Evolutionary conservation across 1,140 invertebrate species (phyloP), one percentile per base, ranked within the genome.

Genomic region (Papilio aristodemus): DNA sequence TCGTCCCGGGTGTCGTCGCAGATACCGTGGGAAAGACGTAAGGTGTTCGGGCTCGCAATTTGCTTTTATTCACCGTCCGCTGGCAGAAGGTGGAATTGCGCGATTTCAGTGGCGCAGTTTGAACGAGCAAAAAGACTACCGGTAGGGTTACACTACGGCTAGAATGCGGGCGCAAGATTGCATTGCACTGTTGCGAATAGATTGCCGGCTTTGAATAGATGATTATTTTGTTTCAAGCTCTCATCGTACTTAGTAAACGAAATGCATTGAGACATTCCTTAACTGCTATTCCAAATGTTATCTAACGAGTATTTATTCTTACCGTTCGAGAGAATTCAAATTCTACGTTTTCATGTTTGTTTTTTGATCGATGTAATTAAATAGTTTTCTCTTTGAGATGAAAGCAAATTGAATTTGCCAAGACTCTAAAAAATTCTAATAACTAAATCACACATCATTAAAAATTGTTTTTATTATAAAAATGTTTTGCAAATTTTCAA

Each of bases 41-140:
- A 66, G 43, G 67, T 68, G 76, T 73, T 76, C 84, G 75, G 76
- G 74, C 74, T 71, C 72, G 79, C 77, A 81, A 79, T 86, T 84
- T 80, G 77, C 77, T 70, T 82, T 80, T 80, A 82, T 80, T 76
- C 71, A 78, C 76, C 77, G 79, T 77, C 79, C 83, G 83, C 75
- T 71, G 76, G 54, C 67, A 75, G 70, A 76, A 71, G 69, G 66
- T 69, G 71, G 71, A 74, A 81, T 77, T 74, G 72, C 68, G 70
- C 72, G 71, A 79, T 78, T 76, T 75, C 62, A 64, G 71, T 69
- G 67, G 64, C 36, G 67, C 68, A 72, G 66, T 76, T 63, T 67
- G 68, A 71, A 67, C 71, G 63, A 71, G 64, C 62, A 79, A 77
- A 81, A 79, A 79, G 68, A 71, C 63, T 14, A 39, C 46, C 63